Conservation (phyloP, 2,113 vertebrate genomes). For the Riparia riparia region DNA sequence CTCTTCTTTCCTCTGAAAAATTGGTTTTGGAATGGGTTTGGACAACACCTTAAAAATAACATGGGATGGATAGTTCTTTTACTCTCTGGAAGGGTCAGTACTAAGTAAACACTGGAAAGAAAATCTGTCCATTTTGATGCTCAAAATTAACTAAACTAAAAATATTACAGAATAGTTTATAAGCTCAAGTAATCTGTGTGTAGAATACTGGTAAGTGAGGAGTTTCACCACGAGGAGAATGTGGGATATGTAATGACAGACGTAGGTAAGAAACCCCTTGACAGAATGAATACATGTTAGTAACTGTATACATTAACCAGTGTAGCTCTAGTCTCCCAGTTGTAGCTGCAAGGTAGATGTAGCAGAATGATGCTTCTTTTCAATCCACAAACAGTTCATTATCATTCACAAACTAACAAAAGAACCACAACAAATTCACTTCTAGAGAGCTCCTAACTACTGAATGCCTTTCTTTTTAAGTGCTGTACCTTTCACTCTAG, state of each 20-base stretch:
- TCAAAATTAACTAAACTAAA: not conserved
- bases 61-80: not conserved
- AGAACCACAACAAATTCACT: not conserved
- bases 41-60: constrained; percentile 15
- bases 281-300: not conserved
- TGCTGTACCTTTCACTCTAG: not conserved
- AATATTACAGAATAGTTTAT: not conserved
- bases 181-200: not conserved
- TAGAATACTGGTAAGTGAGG: not conserved
- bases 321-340: not conserved
- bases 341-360: not conserved
- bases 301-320: not conserved
- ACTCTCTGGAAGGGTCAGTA: not conserved
- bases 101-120: constrained; percentile 1
- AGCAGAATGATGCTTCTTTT: not conserved
- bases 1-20: constrained; percentile 34
- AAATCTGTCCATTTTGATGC: not conserved
- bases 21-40: not conserved
- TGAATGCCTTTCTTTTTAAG: not conserved
- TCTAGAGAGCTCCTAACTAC: not conserved
- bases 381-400: not conserved
- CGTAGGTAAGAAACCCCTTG: not conserved
- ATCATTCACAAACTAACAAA: not conserved
- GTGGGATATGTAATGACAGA: not conserved
- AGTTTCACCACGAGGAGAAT: not conserved